These are phyloP conservation scores for Cheilosia urbana DNA, from an alignment of 2,888 invertebrate species.

Conservation along the genomic window DNA sequence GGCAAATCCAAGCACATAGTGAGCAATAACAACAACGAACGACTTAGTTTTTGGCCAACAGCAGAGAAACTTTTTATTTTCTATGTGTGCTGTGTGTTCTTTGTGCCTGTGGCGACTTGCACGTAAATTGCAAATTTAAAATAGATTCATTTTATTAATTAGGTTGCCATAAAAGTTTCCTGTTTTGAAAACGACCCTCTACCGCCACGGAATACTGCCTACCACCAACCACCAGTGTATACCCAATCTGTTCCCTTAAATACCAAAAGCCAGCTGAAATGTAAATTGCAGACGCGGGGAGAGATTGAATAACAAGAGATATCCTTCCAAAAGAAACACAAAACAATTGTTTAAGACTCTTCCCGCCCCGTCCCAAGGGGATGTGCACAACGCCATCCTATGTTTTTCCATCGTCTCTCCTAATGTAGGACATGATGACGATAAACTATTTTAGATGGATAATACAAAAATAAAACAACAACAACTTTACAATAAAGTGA, in stretches of 20 bases:
- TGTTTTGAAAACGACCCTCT: slow-evolving; percentile 64
- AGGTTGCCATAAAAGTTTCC: slow-evolving; percentile 80
- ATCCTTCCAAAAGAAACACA: slow-evolving; percentile 55
- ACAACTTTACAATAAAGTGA: slow-evolving; percentile 69
- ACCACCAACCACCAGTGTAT: slow-evolving; percentile 28
- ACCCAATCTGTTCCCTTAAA: slow-evolving; percentile 75
- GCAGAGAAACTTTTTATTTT: slow-evolving; percentile 62
- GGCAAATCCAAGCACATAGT: slow-evolving; percentile 12
- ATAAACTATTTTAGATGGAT: slow-evolving; percentile 78
- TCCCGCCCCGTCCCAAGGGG: slow-evolving; percentile 16
- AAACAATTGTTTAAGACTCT: slow-evolving; percentile 53
- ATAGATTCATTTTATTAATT: slow-evolving; percentile 81
- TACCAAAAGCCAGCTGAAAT: slow-evolving; percentile 72
- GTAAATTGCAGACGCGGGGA: slow-evolving; percentile 64
- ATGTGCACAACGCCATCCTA: slow-evolving; percentile 47
- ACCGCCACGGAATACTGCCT: slow-evolving; percentile 3
- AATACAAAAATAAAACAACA: slow-evolving; percentile 60
- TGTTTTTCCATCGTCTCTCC: slow-evolving; percentile 51
- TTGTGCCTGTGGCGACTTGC: slow-evolving; percentile 70
- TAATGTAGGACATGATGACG: slow-evolving; percentile 76
- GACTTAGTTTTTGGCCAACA: slow-evolving; percentile 70
- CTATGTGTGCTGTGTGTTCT: neutral
- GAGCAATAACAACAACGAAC: slow-evolving; percentile 45
- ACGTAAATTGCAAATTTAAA: slow-evolving; percentile 79
- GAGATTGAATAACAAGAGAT: slow-evolving; percentile 28